Evolutionary conservation across 2,888 invertebrate genomes (phyloP).

Genomic region (Eutolmus rufibarbis): DNA sequence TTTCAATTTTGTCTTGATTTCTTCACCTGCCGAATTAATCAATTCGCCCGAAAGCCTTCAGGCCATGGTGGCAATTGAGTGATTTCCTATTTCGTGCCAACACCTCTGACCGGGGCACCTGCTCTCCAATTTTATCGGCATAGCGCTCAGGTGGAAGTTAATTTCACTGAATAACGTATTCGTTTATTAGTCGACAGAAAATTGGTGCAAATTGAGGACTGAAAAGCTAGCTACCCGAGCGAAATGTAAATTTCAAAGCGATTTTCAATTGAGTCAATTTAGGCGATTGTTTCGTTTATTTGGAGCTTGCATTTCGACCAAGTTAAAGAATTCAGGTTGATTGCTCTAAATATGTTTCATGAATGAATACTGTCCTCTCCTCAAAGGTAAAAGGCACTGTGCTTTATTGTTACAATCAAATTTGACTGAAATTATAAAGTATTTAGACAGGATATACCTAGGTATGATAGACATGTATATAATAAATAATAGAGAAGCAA

Average conservation of each 20-base stretch:
- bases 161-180: not conserved
- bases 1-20: constrained; percentile 37
- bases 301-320: not conserved
- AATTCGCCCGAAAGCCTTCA: not conserved
- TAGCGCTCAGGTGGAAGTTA: not conserved
- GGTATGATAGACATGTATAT: too few relatives aligned
- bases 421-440: not conserved
- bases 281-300: not conserved
- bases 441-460: too few relatives aligned
- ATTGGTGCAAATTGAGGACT: not conserved
- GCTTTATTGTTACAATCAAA: not conserved
- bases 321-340: not conserved
- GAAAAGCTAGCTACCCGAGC: not conserved
- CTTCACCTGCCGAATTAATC: constrained; percentile 21
- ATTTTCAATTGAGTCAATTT: not conserved
- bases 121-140: not conserved
- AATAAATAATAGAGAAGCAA: not conserved
- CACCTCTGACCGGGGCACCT: constrained; percentile 6
- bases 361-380: not conserved
- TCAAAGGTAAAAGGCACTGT: not conserved
- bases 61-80: not conserved
- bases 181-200: not conserved
- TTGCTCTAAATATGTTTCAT: not conserved
- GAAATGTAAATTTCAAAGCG: not conserved
- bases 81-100: not conserved